phyloP scores from a whole-genome alignment of 2,888 invertebrate genomes.

The Lepidonotus clava region DNA sequence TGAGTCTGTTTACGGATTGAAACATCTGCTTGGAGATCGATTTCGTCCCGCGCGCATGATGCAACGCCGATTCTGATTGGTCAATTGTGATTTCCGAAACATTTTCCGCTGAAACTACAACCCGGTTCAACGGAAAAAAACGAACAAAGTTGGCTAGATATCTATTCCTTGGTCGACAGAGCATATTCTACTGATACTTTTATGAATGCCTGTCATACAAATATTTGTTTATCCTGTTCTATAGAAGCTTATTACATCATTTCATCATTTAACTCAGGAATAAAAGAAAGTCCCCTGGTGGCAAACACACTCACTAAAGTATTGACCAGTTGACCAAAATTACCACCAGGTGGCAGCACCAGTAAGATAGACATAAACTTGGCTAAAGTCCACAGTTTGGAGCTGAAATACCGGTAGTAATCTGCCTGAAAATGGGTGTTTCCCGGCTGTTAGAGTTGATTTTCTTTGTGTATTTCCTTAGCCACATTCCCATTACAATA shows the following conservation, averaged over 20 bases:
- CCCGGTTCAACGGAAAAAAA: not conserved
- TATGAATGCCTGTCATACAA: not conserved
- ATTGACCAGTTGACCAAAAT: not conserved
- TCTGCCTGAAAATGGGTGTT: conserved; percentile 5
- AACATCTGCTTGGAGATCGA: too few species aligned
- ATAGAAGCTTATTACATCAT: not conserved
- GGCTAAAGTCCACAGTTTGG: not conserved
- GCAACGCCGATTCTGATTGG: too few species aligned
- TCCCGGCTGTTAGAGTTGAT: conserved; percentile 55
- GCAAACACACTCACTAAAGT: not conserved
- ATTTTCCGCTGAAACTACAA: too few species aligned
- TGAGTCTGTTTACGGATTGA: too few species aligned
- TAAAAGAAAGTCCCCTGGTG: not conserved
- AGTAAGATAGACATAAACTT: not conserved
- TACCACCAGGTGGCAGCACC: not conserved
- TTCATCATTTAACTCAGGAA: too few species aligned
- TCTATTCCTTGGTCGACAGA: not conserved
- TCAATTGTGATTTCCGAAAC: too few species aligned
- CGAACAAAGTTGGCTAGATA: not conserved
- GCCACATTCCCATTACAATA: conserved; percentile 64
- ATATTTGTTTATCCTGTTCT: not conserved
- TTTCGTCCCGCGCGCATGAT: too few species aligned
- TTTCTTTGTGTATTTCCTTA: conserved; percentile 61
- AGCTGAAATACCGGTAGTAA: not conserved
- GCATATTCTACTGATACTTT: too few species aligned